Percentiles rank a stretch among this genome's conserved stretches.
phyloP scores from a whole-genome alignment of 92 coral and sea anemone genomes.

The Bergia sp. region DNA sequence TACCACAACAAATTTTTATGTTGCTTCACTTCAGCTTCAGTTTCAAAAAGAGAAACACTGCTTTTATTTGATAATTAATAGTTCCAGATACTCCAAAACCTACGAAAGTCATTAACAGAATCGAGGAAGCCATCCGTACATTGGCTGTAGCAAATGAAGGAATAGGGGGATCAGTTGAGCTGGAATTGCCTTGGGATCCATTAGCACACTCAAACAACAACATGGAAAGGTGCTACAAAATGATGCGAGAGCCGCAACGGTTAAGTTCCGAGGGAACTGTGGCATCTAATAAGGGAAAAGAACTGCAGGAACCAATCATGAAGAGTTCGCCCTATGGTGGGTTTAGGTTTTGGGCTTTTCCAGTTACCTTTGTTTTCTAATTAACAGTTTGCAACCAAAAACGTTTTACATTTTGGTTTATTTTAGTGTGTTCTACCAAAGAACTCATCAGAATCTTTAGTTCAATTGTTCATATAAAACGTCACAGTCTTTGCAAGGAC shows the following conservation, averaged over 20 bases:
- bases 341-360: neutral
- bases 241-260: slow-evolving; percentile 33
- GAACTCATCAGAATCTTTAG: neutral
- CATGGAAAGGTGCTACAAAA: slow-evolving; percentile 54
- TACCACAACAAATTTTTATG: neutral
- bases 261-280: slow-evolving; percentile 1
- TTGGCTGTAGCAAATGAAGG: slow-evolving; percentile 50
- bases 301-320: slow-evolving; percentile 7
- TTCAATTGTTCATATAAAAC: too few relatives aligned
- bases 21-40: slow-evolving; percentile 4
- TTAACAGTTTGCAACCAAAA: neutral
- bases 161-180: slow-evolving; percentile 70
- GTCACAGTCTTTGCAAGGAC: neutral
- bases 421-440: neutral
- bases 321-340: slow-evolving; percentile 35
- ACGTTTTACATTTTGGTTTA: neutral
- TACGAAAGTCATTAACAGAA: slow-evolving; percentile 23
- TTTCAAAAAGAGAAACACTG: neutral
- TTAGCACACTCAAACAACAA: slow-evolving; percentile 49
- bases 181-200: slow-evolving; percentile 93
- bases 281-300: neutral
- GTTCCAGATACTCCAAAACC: slow-evolving; percentile 53
- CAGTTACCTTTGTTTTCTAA: neutral
- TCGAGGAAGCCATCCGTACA: slow-evolving; percentile 18
- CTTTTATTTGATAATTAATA: slow-evolving; percentile 27